phyloP scores from a whole-genome alignment of 23 tunicate species.

The Corella eumyota region DNA sequence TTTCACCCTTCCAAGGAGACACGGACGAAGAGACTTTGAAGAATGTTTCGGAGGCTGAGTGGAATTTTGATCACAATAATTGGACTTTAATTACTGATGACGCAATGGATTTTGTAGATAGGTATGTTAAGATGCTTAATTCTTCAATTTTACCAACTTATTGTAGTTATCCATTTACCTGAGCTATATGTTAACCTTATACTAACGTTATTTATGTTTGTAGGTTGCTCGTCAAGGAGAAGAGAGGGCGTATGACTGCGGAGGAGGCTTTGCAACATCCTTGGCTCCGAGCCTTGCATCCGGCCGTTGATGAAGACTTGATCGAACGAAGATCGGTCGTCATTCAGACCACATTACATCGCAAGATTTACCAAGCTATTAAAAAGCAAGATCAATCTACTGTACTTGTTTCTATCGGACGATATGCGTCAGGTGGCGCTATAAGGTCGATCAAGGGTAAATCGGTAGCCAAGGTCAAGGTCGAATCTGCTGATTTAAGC shows the following conservation, averaged over 20 bases:
- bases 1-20: slow-evolving; percentile 82
- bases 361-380: slow-evolving; percentile 68
- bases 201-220: not conserved
- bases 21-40: slow-evolving; percentile 58
- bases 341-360: slow-evolving; percentile 72
- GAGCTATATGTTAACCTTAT: too few species aligned
- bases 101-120: slow-evolving; percentile 79
- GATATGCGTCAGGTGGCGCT: slow-evolving; percentile 87
- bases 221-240: slow-evolving; percentile 64
- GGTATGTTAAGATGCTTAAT: too few species aligned
- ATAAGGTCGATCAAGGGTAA: slow-evolving; percentile 74
- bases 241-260: slow-evolving; percentile 77
- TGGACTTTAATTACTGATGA: slow-evolving; percentile 73
- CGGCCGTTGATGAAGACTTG: slow-evolving; percentile 58
- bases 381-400: slow-evolving; percentile 54
- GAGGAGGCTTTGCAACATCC: slow-evolving; percentile 92
- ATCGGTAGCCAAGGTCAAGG: slow-evolving; percentile 78
- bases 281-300: slow-evolving; percentile 71
- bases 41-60: slow-evolving; percentile 64
- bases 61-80: slow-evolving; percentile 61
- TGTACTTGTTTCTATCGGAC: slow-evolving; percentile 58
- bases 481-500: slow-evolving; percentile 54
- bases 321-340: slow-evolving; percentile 60
- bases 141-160: too few species aligned
- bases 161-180: too few species aligned